Base-by-base conservation (phyloP, 2,113 vertebrate genomes). In the Chaenogobius annularis region DNA sequence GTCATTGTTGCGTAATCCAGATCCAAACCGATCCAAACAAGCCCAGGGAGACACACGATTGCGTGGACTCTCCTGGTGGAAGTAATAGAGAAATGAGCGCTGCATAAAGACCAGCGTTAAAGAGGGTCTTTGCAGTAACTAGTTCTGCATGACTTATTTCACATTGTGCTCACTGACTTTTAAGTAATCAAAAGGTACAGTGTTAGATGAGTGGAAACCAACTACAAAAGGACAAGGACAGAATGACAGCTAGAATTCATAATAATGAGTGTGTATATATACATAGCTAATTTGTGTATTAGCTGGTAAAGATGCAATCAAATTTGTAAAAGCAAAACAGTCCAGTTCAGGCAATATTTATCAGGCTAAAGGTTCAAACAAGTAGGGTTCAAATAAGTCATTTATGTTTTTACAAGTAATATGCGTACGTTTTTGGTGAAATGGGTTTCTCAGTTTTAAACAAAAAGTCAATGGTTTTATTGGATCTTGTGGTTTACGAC, bases 1-100 rank as follows among this genome's bases (percentile, higher is more conserved):
- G 35, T 63, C 61, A 63, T 63, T 40, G 31, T 63, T 63, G 61
- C 61, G 19, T 63, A 43, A 63, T 63, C 61, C 61, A 58, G 31
- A 11, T 12, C 10, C 15, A 40, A 40, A 63, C 61, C 2, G 61
- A 63, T 61, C 61, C 35, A 43, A 63, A 63, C 61, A 63, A 63
- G n/a, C 61, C 61, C 61, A 10, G 17, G 19, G 61, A 63, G 61
- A n/a, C 35, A 20, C 15, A 6, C 15, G 61, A 63, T 63, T 43
- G 35, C 61, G 43, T 20, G 17, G 61, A 2, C 61, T 40, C 35
- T 43, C 19, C 15, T 43, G 61, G 35, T 43, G 35, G 19, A 63
- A 63, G 61, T 63, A 43, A 63, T 63, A 63, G 35, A n/a, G 61
- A 63, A 63, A 63, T 63, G 61, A 63, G 10, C 35, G 10, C 35